Conservation (phyloP, 1,140 invertebrate genomes). For the Aleiodes sp. region DNA sequence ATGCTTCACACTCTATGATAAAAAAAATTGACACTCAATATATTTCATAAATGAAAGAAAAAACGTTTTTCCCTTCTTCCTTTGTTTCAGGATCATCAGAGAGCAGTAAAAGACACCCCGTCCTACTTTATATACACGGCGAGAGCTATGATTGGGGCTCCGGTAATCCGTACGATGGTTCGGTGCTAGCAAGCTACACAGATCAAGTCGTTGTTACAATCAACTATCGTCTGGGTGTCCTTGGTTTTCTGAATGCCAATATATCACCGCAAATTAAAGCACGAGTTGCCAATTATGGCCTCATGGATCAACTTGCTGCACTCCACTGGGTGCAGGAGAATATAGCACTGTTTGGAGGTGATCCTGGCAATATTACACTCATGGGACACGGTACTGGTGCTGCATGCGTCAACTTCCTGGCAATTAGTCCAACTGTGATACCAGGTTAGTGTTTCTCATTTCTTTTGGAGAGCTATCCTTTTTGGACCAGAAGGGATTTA, state of each 20-base stretch:
- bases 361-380: conserved; percentile 93
- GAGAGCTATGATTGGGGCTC: conserved; percentile 95
- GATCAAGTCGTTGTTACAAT: conserved; percentile 94
- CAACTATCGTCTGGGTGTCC: conserved; percentile 94
- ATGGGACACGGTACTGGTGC: conserved; percentile 97
- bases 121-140: conserved; percentile 93
- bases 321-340: conserved; percentile 95
- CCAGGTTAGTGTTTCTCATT: conserved; percentile 70
- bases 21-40: no score
- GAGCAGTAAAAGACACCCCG: conserved; percentile 76
- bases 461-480: no score
- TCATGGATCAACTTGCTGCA: conserved; percentile 95
- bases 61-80: background rate
- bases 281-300: conserved; percentile 89
- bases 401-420: conserved; percentile 93
- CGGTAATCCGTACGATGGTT: conserved; percentile 94
- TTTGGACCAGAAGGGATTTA: no score
- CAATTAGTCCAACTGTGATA: conserved; percentile 92
- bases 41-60: background rate
- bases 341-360: conserved; percentile 90
- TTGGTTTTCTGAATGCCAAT: conserved; percentile 90
- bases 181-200: conserved; percentile 88
- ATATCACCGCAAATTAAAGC: conserved; percentile 81
- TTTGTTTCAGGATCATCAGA: conserved; percentile 60
- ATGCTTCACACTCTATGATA: background rate